These are phyloP conservation scores for Hydropotes inermis DNA, from an alignment of 2,113 vertebrate genomes.

Conservation along the genomic window DNA sequence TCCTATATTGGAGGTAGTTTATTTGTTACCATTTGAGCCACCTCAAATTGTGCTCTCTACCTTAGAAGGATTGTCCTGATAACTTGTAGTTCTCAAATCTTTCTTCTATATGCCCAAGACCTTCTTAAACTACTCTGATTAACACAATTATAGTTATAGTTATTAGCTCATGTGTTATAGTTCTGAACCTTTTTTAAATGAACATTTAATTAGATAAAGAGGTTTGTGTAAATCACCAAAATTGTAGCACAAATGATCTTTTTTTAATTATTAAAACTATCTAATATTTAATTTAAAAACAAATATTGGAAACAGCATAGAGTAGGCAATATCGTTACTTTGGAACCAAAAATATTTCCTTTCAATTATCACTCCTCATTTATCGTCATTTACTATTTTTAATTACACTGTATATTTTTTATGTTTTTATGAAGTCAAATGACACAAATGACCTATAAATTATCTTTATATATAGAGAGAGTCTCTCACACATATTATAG, in stretches of 20 bases:
- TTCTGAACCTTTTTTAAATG: background rate
- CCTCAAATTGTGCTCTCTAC: background rate
- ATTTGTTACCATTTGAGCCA: background rate
- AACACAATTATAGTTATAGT: background rate
- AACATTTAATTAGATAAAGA: background rate
- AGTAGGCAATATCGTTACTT: background rate
- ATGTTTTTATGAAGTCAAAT: background rate
- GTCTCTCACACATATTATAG: background rate
- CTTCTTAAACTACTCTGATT: background rate
- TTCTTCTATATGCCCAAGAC: background rate
- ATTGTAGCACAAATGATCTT: background rate
- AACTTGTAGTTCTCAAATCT: background rate
- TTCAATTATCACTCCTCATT: background rate
- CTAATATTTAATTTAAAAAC: background rate
- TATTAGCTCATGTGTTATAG: background rate
- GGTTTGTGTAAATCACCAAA: background rate
- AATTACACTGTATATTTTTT: background rate
- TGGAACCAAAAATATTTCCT: background rate
- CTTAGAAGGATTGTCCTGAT: background rate
- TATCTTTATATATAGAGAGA: background rate
- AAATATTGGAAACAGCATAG: background rate
- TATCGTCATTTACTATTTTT: background rate
- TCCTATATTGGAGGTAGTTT: background rate
- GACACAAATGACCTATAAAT: background rate
- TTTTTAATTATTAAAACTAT: background rate